These are phyloP conservation scores for Pristionchus japonicus DNA, from an alignment of 2,888 invertebrate species.

Conservation along the genomic window DNA sequence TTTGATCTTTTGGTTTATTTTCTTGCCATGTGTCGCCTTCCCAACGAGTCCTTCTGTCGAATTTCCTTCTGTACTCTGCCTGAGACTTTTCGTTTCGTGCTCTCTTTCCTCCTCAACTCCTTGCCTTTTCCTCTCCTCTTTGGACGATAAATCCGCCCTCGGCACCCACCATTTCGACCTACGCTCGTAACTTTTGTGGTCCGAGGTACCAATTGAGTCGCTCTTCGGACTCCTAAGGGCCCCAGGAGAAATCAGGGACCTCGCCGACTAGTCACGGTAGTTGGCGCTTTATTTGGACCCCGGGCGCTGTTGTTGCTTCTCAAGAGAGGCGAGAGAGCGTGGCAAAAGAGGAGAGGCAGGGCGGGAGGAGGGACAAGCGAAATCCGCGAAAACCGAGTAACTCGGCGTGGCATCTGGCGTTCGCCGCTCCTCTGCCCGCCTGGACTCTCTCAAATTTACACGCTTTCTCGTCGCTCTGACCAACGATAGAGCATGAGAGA, in stretches of 20 bases:
- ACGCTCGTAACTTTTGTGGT: neutral
- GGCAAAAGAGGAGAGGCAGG: neutral
- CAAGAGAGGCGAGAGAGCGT: neutral
- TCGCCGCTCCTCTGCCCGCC: neutral
- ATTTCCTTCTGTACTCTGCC: neutral
- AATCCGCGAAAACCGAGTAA: neutral
- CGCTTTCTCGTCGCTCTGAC: neutral
- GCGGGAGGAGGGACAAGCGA: neutral
- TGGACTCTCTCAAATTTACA: neutral
- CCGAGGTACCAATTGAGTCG: constrained; percentile 35
- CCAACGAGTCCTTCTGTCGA: neutral
- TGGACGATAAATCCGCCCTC: neutral
- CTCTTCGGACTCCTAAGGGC: neutral
- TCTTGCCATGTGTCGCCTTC: too few relatives aligned
- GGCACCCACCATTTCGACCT: neutral
- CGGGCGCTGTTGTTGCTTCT: neutral
- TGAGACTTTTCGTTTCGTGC: neutral
- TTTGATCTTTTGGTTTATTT: neutral
- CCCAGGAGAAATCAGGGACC: constrained; percentile 34
- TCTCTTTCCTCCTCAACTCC: neutral
- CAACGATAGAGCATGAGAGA: neutral
- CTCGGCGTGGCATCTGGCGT: neutral
- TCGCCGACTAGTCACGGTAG: neutral
- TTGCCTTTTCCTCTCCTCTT: constrained; percentile 24
- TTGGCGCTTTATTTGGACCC: constrained; percentile 12